Base-by-base conservation (phyloP, 2,888 invertebrate species). In the Thelaira solivaga region DNA sequence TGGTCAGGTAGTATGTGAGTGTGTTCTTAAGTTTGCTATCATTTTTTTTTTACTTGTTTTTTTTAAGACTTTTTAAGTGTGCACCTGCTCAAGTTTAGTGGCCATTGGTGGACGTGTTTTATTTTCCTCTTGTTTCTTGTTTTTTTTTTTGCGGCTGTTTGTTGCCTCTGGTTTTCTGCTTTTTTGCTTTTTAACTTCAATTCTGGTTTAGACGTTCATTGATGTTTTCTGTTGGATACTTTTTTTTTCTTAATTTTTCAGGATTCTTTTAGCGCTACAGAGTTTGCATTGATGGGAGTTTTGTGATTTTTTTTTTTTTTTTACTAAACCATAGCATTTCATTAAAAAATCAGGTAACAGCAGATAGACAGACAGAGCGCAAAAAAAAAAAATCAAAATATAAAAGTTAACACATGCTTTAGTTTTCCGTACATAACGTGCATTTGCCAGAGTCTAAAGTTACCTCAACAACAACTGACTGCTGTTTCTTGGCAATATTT, bases 51-150 rank as follows among this genome's bases (percentile, higher is more conserved):
- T 59, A n/a, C 61, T 69, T 22, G 47, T 24, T 34, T 55, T 39
- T 34, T 49, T 18, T 47, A 39, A 65, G 53, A 65, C 47, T 69
- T 55, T 69, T 73, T 61, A 61, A 65, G 57, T 65, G 80, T 81
- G 81, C 81, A 81, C 81, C 81, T 81, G 81, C 81, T 81, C 80
- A 80, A 80, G 79, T 81, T 81, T 81, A 76, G 80, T 80, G 73
- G 75, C 80, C 76, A 76, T 77, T 80, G 81, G 76, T 77, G 65
- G 57, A 73, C 61, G 75, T 72, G 67, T 76, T 74, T 78, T 55
- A 43, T 31, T 45, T 61, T 34, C 31, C 16, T 39, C 16, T 26
- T 20, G 43, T 13, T 20, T 51, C n/a, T n/a, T n/a, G n/a, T n/a
- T n/a, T n/a, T n/a, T 26, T 53, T 65, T 34, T 51, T 36, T 49